Base-by-base conservation (phyloP, 2,797 vertebrate genomes). In the Peromyscus eremicus region DNA sequence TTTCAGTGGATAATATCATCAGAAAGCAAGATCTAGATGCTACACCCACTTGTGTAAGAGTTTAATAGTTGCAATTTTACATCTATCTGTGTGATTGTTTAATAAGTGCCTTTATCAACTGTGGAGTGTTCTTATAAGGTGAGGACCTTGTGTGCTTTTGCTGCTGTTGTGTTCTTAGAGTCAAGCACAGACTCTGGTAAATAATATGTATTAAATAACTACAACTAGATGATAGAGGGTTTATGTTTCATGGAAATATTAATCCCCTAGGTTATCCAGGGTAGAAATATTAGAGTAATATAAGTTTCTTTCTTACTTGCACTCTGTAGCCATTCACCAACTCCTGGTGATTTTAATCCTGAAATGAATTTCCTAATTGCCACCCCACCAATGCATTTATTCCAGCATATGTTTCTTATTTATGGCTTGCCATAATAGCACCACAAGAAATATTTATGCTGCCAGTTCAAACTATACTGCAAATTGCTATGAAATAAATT, bases 401-500 rank as follows among this genome's bases (percentile, higher is more conserved):
- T 94, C 12, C 71, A 88, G 37, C 4, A 86, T 0, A 5, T 79
- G 75, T 92, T 92, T 90, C 29, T 34, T 92, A 17, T 68, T 75
- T 84, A 25, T 60, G 12, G 9, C 70, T 34, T 70, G 73, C 5
- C 19, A 49, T 43, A 43, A 32, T 34, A 92, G 11, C 11, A 91
- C 92, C 37, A 55, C 40, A 77, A 71, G 17, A 84, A 46, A 23
- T 71, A 89, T 46, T 21, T 10, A n/a, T 93, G 37, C 11, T 79
- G 43, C 29, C 21, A 37, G 17, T 76, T 43, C 40, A 95, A 40
- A 13, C 71, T 73, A 55, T 27, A 86, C 25, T 87, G 40, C 49
- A 84, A 89, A 87, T 84, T 83, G 66, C 25, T 91, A 43, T 12
- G 49, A 90, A 84, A 95, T 89, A 81, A 89, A 84, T 94, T 57